These are phyloP conservation scores for Hypena proboscidalis DNA, from an alignment of 2,888 invertebrate genomes.

Conservation along the genomic window DNA sequence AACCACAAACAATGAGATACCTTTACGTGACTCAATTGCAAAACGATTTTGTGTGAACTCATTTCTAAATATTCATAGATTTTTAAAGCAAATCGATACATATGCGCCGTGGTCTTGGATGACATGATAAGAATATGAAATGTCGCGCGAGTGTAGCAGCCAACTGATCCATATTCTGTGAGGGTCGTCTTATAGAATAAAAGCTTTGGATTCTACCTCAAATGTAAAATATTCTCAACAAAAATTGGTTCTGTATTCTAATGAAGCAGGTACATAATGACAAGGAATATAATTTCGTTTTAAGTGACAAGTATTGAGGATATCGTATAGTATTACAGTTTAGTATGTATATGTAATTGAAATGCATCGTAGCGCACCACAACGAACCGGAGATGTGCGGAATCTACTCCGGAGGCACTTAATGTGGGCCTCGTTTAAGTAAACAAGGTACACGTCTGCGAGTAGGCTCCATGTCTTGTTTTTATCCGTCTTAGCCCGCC, in stretches of 20 bases:
- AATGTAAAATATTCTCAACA: too few relatives aligned
- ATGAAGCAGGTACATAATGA: background rate
- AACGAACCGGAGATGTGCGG: conserved; percentile 39
- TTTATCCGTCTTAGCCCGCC: conserved; percentile 78
- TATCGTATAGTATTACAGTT: too few relatives aligned
- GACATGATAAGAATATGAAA: conserved; percentile 29
- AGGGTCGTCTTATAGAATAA: too few relatives aligned
- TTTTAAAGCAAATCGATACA: conserved; percentile 35
- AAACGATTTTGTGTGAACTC: conserved; percentile 25
- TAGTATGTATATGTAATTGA: conserved; percentile 26
- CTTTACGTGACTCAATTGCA: conserved; percentile 28
- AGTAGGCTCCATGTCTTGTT: conserved; percentile 77
- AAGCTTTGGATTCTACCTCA: too few relatives aligned
- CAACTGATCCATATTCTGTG: conserved; percentile 12
- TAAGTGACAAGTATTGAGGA: too few relatives aligned
- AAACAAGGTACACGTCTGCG: conserved; percentile 79
- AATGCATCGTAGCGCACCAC: conserved; percentile 35
- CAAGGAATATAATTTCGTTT: too few relatives aligned
- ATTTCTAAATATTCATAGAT: conserved; percentile 25
- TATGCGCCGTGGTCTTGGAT: conserved; percentile 29
- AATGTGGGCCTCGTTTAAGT: conserved; percentile 79
- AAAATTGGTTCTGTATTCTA: too few relatives aligned
- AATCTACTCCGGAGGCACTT: conserved; percentile 55
- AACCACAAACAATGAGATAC: conserved; percentile 22
- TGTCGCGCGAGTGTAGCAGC: conserved; percentile 11